Evolutionary conservation across 2,797 vertebrate genomes (phyloP), one percentile per base, ranked within the genome.

Genomic region (Chaetodon trifasciatus): DNA sequence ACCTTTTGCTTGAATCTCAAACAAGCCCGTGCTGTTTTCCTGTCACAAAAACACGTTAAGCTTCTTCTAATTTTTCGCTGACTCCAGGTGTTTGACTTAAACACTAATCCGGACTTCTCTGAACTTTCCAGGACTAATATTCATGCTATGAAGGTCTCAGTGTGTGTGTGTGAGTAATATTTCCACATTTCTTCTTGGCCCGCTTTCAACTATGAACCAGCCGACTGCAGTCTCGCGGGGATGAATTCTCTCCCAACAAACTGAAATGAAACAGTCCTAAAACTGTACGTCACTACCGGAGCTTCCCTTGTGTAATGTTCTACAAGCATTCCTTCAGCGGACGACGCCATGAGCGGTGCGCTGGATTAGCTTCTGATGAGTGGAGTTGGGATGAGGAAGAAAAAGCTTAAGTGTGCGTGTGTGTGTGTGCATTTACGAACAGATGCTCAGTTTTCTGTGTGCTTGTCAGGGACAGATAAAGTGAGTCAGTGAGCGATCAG

Each of bases 101-200:
- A 32, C 35, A 19, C 32, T 65, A 74, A 79, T 67, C 11, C 1
- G 1, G 7, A 16, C 11, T 42, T 56, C 19, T 47, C 67, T 70
- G 13, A 88, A 83, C 68, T 72, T 76, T 76, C 77, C 70, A 66
- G 32, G 21, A 39, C 28, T 16, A 78, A 64, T 39, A 74, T 52
- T 15, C 24, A 53, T 28, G 46, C 70, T 21, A 16, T n/a, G 11
- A 76, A 70, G 5, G 35, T 76, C 40, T 79, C 21, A 4, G 12
- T 44, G 76, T 32, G 12, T 44, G 76, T 32, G 55, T 23, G n/a
- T 50, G 78, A 74, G 78, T 67, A 56, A 79, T 70, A 71, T 91
- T 93, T 89, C 81, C 89, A 89, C 81, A 88, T 77, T 78, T 67
- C 37, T 79, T 76, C 69, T 55, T 90, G 91, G 89, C 87, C 52